phyloP scores from a whole-genome alignment of 2,113 vertebrate genomes.

The Tapirus terrestris region DNA sequence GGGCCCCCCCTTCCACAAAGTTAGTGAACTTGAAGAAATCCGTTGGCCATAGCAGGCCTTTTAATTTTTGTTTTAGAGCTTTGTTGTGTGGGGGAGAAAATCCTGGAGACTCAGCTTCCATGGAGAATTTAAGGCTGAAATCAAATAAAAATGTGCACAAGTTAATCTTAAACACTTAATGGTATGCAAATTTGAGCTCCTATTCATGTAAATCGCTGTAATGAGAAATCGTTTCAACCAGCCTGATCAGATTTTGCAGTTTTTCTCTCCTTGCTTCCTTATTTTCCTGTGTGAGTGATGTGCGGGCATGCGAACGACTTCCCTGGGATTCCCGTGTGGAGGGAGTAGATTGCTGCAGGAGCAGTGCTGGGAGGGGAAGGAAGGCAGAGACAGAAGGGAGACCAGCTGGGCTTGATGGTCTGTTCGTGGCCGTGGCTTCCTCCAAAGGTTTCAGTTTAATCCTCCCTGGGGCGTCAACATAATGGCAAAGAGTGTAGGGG shows the following conservation, averaged over 20 bases:
- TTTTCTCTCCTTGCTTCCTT: not conserved
- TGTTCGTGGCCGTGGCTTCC: not conserved
- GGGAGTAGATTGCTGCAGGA: not conserved
- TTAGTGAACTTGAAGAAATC: not conserved
- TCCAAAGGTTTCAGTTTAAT: not conserved
- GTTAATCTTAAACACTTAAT: constrained; percentile 54
- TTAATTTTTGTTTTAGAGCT: constrained; percentile 49
- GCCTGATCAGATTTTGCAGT: constrained; percentile 6
- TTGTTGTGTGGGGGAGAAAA: not conserved
- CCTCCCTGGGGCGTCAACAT: not conserved
- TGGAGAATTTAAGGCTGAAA: constrained; percentile 58
- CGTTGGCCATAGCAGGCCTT: not conserved
- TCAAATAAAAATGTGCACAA: constrained; percentile 40
- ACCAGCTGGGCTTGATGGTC: not conserved
- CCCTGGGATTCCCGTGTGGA: not conserved
- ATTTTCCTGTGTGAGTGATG: not conserved
- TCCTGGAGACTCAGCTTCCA: not conserved
- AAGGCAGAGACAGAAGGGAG: not conserved
- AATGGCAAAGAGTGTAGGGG: rapidly evolving
- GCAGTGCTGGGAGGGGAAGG: not conserved
- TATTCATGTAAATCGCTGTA: constrained; percentile 24
- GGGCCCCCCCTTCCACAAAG: not conserved
- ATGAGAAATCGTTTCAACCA: constrained; percentile 49
- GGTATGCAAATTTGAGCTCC: constrained; percentile 55
- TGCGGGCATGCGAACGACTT: not conserved